Percentiles rank a stretch among this genome's conserved stretches.
Evolutionary conservation across 1,140 invertebrate species (phyloP).

Genomic region (Temnothorax longispinosus): DNA sequence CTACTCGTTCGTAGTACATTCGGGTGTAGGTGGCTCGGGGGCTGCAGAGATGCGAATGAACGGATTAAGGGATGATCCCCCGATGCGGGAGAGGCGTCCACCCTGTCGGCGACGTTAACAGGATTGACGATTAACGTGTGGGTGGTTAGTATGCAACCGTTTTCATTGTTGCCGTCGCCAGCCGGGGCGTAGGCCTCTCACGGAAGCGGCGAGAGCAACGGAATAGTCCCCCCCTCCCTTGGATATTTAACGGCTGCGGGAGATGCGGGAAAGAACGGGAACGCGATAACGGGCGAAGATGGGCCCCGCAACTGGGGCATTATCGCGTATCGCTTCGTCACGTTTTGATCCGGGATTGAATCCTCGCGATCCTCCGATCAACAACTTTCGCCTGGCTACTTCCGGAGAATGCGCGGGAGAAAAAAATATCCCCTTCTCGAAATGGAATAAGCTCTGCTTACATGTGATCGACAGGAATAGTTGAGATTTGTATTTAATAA

Average conservation of each 20-base stretch:
- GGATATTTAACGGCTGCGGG: conserved; percentile 63
- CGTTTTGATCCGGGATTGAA: conserved; percentile 18
- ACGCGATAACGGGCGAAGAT: conserved; percentile 28
- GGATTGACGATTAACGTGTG: conserved; percentile 84
- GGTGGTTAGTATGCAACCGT: conserved; percentile 80
- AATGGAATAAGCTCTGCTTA: not conserved
- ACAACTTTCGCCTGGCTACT: conserved; percentile 33
- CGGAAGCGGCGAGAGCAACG: conserved; percentile 59
- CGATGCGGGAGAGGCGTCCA: conserved; percentile 77
- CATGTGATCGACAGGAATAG: not conserved
- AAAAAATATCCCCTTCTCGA: not conserved
- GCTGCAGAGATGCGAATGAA: conserved; percentile 84
- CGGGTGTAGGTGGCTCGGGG: conserved; percentile 72
- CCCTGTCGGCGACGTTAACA: conserved; percentile 81
- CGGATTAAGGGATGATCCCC: conserved; percentile 86
- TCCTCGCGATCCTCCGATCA: conserved; percentile 20
- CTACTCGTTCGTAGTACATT: conserved; percentile 66
- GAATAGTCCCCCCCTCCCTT: conserved; percentile 44
- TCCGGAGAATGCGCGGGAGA: not conserved
- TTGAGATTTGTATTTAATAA: not conserved
- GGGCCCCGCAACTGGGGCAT: conserved; percentile 11
- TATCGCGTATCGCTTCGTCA: conserved; percentile 45
- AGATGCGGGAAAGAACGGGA: conserved; percentile 26
- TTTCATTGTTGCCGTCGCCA: conserved; percentile 75
- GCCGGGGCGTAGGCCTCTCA: conserved; percentile 62